These are phyloP conservation scores for Falco peregrinus DNA, from an alignment of 2,797 vertebrate genomes.

Conservation along the genomic window DNA sequence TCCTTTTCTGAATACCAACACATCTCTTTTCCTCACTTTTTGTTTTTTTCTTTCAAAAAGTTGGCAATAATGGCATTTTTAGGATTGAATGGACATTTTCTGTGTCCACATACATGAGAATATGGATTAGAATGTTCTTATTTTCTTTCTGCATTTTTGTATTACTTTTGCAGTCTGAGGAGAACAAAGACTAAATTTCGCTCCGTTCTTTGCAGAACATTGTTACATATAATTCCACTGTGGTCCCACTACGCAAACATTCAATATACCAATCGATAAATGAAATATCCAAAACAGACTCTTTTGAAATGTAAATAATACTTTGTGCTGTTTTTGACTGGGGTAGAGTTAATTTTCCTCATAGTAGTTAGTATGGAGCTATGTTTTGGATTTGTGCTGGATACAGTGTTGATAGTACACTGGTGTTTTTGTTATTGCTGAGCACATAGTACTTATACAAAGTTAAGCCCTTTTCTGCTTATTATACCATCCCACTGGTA, in stretches of 20 bases:
- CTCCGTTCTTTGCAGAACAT: neutral
- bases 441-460: too few species aligned
- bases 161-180: neutral
- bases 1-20: neutral
- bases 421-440: too few species aligned
- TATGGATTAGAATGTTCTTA: neutral
- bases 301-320: neutral
- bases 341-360: too few species aligned
- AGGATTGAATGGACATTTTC: neutral
- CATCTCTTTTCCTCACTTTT: rapidly evolving
- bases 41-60: neutral
- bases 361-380: too few species aligned
- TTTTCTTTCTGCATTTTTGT: neutral
- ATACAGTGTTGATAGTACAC: too few species aligned
- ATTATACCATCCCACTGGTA: too few species aligned
- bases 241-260: neutral
- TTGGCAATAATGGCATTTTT: neutral
- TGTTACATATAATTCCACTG: neutral
- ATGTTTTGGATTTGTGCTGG: too few species aligned
- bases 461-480: too few species aligned
- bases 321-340: too few species aligned
- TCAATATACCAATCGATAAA: neutral
- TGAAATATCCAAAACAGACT: neutral
- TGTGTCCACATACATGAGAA: neutral
- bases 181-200: neutral